Conservation (phyloP, 1,140 invertebrate species). For the fruit fly (Drosophila melanogaster) region Release_6_plus_ISO1_MT NT_033777.3:30642501-30643000, state of each 20-base stretch:
- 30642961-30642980: constrained; percentile 67
- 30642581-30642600: constrained; percentile 54
- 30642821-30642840: neutral
- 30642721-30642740: constrained; percentile 81
- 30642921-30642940: constrained; percentile 79
- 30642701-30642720: constrained; percentile 72
- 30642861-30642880: neutral
- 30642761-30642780: neutral
- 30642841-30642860: constrained; percentile 5
- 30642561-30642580: constrained; percentile 80
- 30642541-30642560: constrained; percentile 80
- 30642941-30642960: constrained; percentile 66
- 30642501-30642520: constrained; percentile 19
- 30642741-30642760: constrained; percentile 63
- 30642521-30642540: constrained; percentile 39
- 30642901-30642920: constrained; percentile 44
- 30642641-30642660: constrained; percentile 80
- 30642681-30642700: constrained; percentile 13
- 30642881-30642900: constrained; percentile 8
- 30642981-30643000: neutral
- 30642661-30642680: constrained; percentile 76
- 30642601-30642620: constrained; percentile 77
- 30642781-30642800: constrained; percentile 19
- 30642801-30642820: neutral
- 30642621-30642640: constrained; percentile 23